Evolutionary conservation across 2,888 invertebrate species (phyloP).

Genomic region (Xanthia icteritia): DNA sequence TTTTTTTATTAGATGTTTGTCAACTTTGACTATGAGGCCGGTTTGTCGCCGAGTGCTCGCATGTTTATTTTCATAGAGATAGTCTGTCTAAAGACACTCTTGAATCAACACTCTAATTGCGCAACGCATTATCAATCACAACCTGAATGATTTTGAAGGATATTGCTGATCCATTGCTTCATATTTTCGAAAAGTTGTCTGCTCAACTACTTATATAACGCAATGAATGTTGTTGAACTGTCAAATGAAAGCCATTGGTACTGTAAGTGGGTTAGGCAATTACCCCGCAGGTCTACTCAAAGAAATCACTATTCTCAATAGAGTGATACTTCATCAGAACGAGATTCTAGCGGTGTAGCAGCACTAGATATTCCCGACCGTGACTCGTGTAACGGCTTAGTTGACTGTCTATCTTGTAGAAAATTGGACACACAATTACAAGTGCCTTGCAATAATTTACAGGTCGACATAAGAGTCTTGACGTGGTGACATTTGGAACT

Average conservation of each 20-base stretch:
- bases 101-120: background rate
- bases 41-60: background rate
- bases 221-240: too few relatives aligned
- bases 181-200: too few relatives aligned
- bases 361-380: conserved; percentile 5
- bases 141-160: too few relatives aligned
- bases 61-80: background rate
- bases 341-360: conserved; percentile 4
- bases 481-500: too few relatives aligned
- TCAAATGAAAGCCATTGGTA: too few relatives aligned
- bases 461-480: too few relatives aligned
- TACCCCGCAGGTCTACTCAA: too few relatives aligned
- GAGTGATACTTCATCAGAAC: background rate
- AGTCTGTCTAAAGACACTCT: background rate
- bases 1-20: too few relatives aligned
- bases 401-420: background rate
- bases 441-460: background rate
- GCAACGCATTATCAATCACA: too few relatives aligned
- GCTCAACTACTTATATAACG: too few relatives aligned
- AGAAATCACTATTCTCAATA: background rate
- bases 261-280: too few relatives aligned
- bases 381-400: conserved; percentile 17
- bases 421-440: conserved; percentile 1
- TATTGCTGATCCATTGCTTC: too few relatives aligned
- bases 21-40: background rate